These are phyloP conservation scores for Diplosoma virens DNA, from an alignment of 23 tunicate genomes.

Conservation along the genomic window DNA sequence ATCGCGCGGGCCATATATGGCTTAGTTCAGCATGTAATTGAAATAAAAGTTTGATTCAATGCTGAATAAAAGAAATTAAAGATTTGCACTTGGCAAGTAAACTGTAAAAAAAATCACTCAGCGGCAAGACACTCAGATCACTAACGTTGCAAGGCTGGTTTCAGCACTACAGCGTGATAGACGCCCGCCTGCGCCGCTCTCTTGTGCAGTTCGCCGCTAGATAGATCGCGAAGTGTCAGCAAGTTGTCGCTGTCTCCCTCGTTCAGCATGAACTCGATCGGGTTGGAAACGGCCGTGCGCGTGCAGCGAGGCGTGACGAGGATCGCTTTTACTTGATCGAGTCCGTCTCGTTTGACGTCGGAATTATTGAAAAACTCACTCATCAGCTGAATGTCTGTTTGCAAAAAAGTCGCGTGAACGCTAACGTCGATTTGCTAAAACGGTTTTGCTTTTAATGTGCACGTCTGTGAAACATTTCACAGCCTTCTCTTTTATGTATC, in stretches of 20 bases:
- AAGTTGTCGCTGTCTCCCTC: slow-evolving; percentile 86
- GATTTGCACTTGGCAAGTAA: too few species aligned
- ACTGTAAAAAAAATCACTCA: too few species aligned
- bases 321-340: slow-evolving; percentile 40
- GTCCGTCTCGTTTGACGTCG: slow-evolving; percentile 35
- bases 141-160: slow-evolving; percentile 72
- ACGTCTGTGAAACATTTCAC: too few species aligned
- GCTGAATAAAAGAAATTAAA: too few species aligned
- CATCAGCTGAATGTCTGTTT: slow-evolving; percentile 58
- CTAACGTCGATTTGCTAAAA: too few species aligned
- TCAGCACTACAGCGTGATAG: slow-evolving; percentile 39
- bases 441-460: too few species aligned
- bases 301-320: slow-evolving; percentile 89
- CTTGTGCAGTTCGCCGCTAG: slow-evolving; percentile 70
- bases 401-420: too few species aligned
- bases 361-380: slow-evolving; percentile 50
- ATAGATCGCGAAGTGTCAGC: slow-evolving; percentile 49
- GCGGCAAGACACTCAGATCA: not conserved
- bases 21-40: too few species aligned
- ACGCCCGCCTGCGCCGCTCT: slow-evolving; percentile 66
- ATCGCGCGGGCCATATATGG: too few species aligned
- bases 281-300: slow-evolving; percentile 89
- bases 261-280: slow-evolving; percentile 87
- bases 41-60: too few species aligned
- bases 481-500: too few species aligned